phyloP scores from a whole-genome alignment of 2,888 invertebrate genomes.

The Athripsodes cinereus region DNA sequence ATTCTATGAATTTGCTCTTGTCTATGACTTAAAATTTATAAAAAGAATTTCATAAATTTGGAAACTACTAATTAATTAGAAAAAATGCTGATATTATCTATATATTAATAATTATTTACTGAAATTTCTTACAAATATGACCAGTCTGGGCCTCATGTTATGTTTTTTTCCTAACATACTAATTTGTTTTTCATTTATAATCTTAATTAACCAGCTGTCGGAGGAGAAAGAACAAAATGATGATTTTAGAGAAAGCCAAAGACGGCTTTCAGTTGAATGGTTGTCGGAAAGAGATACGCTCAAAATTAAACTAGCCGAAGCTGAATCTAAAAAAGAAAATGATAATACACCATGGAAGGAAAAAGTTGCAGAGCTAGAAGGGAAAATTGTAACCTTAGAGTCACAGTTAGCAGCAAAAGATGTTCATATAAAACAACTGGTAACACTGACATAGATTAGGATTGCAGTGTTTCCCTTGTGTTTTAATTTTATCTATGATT shows the following conservation, averaged over 20 bases:
- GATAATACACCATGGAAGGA: constrained; percentile 48
- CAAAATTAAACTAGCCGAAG: constrained; percentile 41
- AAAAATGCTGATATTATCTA: no score
- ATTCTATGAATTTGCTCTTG: no score
- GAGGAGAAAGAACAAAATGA: constrained; percentile 46
- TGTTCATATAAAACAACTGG: constrained; percentile 56
- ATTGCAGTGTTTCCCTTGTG: no score
- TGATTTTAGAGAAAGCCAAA: constrained; percentile 38
- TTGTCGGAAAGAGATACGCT: constrained; percentile 46
- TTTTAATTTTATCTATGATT: no score
- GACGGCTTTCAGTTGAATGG: constrained; percentile 43
- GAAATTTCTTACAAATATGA: no score
- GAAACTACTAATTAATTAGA: no score
- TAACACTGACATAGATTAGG: constrained; percentile 31
- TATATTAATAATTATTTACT: no score
- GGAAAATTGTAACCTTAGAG: constrained; percentile 55
- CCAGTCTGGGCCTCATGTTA: no score
- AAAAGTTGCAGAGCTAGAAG: constrained; percentile 52
- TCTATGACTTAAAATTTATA: no score
- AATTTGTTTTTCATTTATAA: background rate
- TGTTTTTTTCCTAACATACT: no score
- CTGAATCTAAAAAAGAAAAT: constrained; percentile 45
- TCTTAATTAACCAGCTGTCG: constrained; percentile 36
- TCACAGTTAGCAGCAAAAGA: constrained; percentile 54
- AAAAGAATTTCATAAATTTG: no score